phyloP scores from a whole-genome alignment of 1,140 invertebrate genomes.

The Anastrepha obliqua region DNA sequence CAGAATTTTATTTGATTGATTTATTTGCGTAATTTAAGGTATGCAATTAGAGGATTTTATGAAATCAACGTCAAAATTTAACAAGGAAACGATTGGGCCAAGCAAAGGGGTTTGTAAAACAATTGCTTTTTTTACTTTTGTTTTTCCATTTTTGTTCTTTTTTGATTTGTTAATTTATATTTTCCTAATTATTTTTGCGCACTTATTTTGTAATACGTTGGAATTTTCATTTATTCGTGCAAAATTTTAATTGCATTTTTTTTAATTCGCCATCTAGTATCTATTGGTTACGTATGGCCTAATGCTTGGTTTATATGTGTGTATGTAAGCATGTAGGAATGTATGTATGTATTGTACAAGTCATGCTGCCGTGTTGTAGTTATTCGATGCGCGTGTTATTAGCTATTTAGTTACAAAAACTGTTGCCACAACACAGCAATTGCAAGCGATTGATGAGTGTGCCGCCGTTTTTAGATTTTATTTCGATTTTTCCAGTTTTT shows the following conservation, averaged over 20 bases:
- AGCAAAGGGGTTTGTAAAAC: no score
- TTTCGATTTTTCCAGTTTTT: background rate
- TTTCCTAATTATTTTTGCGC: background rate
- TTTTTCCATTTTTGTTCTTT: background rate
- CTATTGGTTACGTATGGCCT: background rate
- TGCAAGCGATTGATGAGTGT: background rate
- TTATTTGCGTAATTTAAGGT: background rate
- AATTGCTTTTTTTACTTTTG: background rate
- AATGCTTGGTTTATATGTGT: background rate
- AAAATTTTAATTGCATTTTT: constrained; percentile 33
- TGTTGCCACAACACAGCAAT: constrained; percentile 17
- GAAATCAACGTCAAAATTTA: no score
- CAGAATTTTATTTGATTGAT: background rate
- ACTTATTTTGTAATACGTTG: background rate
- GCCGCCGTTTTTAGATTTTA: constrained; percentile 5
- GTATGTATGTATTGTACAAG: background rate
- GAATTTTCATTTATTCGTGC: background rate
- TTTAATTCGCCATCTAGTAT: background rate
- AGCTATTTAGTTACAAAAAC: constrained; percentile 36
- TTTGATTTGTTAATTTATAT: background rate
- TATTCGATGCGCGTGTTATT: constrained; percentile 43
- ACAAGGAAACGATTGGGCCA: no score
- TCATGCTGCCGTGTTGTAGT: constrained; percentile 27
- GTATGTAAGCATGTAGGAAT: background rate
- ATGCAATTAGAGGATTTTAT: background rate